A percentile compares a stretch with the other conserved stretches of the same genome.
Evolutionary conservation across 2,797 vertebrate genomes (phyloP).

Genomic region (Clarias laeviceps): DNA sequence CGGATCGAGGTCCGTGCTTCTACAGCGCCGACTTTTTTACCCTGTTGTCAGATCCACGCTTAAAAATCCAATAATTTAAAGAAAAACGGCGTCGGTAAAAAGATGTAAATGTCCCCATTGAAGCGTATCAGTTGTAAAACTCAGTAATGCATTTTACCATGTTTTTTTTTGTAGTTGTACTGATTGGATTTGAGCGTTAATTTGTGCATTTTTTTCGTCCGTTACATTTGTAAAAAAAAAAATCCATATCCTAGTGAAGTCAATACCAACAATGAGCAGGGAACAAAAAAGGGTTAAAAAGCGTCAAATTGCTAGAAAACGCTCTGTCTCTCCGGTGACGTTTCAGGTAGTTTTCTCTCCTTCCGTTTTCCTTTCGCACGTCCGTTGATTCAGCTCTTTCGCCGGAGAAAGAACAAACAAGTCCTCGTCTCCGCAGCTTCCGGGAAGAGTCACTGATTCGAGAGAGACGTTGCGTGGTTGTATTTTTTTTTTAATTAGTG

Average conservation of each 20-base stretch:
- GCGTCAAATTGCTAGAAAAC: conserved; percentile 60
- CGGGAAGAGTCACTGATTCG: conserved; percentile 64
- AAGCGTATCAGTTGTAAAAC: conserved; percentile 44
- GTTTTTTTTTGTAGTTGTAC: conserved; percentile 4
- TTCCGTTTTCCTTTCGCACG: conserved; percentile 59
- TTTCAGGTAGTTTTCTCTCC: conserved; percentile 68
- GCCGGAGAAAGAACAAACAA: conserved; percentile 69
- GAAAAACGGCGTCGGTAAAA: conserved; percentile 49
- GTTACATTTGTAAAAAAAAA: conserved; percentile 51
- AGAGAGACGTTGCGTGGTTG: conserved; percentile 49
- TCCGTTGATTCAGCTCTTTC: conserved; percentile 57
- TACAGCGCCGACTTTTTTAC: conserved; percentile 65
- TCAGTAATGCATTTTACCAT: conserved; percentile 51
- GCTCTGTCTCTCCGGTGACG: conserved; percentile 54
- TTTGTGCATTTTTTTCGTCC: conserved; percentile 36
- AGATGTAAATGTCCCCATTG: conserved; percentile 46
- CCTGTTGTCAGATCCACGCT: conserved; percentile 76
- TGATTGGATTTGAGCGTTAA: conserved; percentile 29
- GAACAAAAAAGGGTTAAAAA: conserved; percentile 44
- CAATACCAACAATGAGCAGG: conserved; percentile 60
- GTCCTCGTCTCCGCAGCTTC: conserved; percentile 64
- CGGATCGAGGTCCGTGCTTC: conserved; percentile 53
- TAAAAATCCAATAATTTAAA: conserved; percentile 53
- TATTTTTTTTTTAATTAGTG: conserved; percentile 34
- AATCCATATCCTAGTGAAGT: conserved; percentile 61